phyloP scores from a whole-genome alignment of 2,797 vertebrate species.

The Hippocampus kuda region DNA sequence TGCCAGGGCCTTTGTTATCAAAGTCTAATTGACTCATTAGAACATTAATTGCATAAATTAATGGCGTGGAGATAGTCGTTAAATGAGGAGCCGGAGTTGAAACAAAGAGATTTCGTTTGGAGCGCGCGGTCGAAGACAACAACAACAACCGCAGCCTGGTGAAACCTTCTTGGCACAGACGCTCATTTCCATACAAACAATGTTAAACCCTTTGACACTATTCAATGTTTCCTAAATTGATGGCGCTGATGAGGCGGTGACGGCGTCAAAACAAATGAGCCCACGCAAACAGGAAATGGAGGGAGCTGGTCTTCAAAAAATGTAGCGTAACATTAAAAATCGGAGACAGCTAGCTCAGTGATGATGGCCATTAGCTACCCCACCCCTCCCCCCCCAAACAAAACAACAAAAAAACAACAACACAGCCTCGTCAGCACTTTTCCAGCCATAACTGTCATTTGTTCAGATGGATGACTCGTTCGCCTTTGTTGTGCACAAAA shows the following conservation, averaged over 20 bases:
- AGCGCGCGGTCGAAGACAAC: background rate
- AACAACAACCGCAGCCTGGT: background rate
- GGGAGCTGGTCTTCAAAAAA: conserved; percentile 24
- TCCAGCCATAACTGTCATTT: conserved; percentile 33
- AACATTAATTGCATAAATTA: conserved; percentile 59
- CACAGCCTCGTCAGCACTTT: conserved; percentile 58
- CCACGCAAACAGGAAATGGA: conserved; percentile 44
- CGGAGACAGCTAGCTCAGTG: conserved; percentile 24
- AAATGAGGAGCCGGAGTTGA: conserved; percentile 1
- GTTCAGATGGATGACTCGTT: conserved; percentile 28
- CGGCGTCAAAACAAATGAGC: conserved; percentile 56
- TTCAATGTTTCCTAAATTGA: conserved; percentile 5
- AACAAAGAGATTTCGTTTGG: background rate
- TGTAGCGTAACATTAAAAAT: conserved; percentile 34
- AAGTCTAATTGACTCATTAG: conserved; percentile 64
- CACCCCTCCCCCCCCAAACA: conserved; percentile 24
- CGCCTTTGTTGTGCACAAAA: background rate
- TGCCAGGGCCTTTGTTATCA: conserved; percentile 56
- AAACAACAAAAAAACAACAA: conserved; percentile 49
- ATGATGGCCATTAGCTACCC: conserved; percentile 31
- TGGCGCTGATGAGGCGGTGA: background rate
- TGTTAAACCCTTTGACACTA: background rate
- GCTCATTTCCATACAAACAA: conserved; percentile 1
- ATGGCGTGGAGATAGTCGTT: conserved; percentile 44
- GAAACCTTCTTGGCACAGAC: background rate